Evolutionary conservation across 2,888 invertebrate species (phyloP), one percentile per base, ranked within the genome.

Genomic region (Pheosia gnoma): DNA sequence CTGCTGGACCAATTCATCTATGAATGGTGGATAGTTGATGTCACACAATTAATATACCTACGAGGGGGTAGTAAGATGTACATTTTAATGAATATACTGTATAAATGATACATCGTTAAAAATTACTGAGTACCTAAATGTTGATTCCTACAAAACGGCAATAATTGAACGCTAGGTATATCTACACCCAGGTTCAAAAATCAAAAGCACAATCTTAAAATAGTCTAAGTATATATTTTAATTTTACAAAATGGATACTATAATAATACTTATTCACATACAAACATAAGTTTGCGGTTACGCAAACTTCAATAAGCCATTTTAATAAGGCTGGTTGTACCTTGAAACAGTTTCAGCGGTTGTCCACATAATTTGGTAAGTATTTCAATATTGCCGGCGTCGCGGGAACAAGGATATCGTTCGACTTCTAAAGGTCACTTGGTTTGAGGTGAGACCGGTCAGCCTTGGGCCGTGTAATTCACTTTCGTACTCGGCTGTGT

Each of bases 381-480:
- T 80, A 83, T 87, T 84, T 85, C 79, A 79, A 85, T 86, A 84
- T 81, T 78, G 82, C 81, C 81, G 60, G 79, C 82, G 77, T 66
- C 79, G 85, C 79, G 81, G 88, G 86, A 90, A 91, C 92, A 87
- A 91, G 92, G 92, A 92, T 92, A 90, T 90, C 86, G 85, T 85
- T 86, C 85, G 85, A 79, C 76, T 84, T 80, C 78, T 84, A 92
- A 93, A 93, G 93, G 93, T 92, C 90, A 90, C 87, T 87, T 83
- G 88, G 87, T 88, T 88, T 88, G 90, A 92, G 90, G 87, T 87
- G 89, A 89, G 89, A 93, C 93, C 87, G 88, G 93, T 90, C 93
- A 91, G 86, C 93, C 93, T 93, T 93, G 93, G 81, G 83, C 79
- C 72, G 81, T 82, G 86, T 89, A 88, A 86, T 90, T 90, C 91